These are phyloP conservation scores for Pachyramphus minor DNA, from an alignment of 2,113 vertebrate species.

Conservation along the genomic window DNA sequence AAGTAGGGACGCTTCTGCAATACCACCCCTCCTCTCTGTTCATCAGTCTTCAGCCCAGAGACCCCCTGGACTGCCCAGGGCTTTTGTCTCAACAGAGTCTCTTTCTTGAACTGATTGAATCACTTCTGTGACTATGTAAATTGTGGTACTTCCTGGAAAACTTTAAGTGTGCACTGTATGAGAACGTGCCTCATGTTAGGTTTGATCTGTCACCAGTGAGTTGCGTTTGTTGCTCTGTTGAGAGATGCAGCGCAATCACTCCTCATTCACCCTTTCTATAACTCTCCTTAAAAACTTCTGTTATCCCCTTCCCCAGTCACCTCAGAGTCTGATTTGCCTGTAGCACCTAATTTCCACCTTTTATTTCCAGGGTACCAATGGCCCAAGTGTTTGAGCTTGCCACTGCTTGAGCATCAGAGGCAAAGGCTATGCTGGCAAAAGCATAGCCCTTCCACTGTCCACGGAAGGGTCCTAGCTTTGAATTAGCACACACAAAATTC, in stretches of 20 bases:
- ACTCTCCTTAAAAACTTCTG: not conserved
- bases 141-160: not conserved
- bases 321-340: not conserved
- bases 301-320: not conserved
- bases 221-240: not conserved
- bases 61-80: not conserved
- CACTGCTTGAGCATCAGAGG: not conserved
- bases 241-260: not conserved
- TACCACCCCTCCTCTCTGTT: not conserved
- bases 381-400: not conserved
- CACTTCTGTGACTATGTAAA: not conserved
- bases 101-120: not conserved
- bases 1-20: not conserved
- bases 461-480: not conserved
- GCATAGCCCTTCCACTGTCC: not conserved
- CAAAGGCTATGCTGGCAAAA: not conserved
- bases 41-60: not conserved
- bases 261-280: not conserved
- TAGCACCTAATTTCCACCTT: not conserved
- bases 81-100: not conserved
- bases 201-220: not conserved
- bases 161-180: fast-evolving
- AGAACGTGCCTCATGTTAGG: not conserved
- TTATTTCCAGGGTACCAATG: not conserved
- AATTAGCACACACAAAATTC: not conserved